Conservation (phyloP, 1,140 invertebrate species). For the Proales similis region DNA sequence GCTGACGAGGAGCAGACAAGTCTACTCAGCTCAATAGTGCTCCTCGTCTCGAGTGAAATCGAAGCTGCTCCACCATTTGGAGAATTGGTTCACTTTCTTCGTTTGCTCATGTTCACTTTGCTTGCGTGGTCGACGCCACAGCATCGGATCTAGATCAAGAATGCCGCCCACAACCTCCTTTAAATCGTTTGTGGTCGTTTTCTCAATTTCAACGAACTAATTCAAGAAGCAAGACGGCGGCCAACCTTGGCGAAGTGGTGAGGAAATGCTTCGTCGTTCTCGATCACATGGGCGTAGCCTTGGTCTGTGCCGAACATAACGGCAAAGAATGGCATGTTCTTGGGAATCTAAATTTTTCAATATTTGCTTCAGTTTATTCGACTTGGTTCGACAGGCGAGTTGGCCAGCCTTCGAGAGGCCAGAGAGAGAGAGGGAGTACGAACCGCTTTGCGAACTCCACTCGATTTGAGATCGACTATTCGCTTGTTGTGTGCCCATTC, state of each 20-base stretch:
- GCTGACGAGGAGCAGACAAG: too few species aligned
- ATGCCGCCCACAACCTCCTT: constrained; percentile 90
- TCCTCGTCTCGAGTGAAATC: constrained; percentile 58
- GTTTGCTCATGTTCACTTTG: constrained; percentile 66
- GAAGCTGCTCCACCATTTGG: constrained; percentile 61
- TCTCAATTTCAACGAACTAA: neutral
- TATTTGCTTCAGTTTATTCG: constrained; percentile 15
- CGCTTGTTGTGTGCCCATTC: constrained; percentile 94
- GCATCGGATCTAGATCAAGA: constrained; percentile 71
- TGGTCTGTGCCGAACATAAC: constrained; percentile 77
- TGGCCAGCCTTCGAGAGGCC: constrained; percentile 27
- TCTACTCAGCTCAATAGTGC: too few species aligned
- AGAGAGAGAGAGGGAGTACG: constrained; percentile 40
- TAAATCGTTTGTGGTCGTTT: constrained; percentile 41
- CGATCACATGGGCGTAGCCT: constrained; percentile 91
- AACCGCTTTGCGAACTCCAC: constrained; percentile 65
- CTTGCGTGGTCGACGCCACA: constrained; percentile 72
- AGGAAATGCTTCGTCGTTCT: constrained; percentile 80
- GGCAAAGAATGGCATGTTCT: constrained; percentile 85
- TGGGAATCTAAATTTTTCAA: constrained; percentile 61
- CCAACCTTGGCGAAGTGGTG: constrained; percentile 78
- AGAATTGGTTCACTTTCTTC: constrained; percentile 63
- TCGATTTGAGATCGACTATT: constrained; percentile 68
- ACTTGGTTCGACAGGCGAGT: neutral
- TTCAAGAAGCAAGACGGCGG: neutral